A percentile compares a stretch with the other conserved stretches of the same genome.
Conservation (phyloP, 2,888 invertebrate genomes). For the Archips xylosteana region DNA sequence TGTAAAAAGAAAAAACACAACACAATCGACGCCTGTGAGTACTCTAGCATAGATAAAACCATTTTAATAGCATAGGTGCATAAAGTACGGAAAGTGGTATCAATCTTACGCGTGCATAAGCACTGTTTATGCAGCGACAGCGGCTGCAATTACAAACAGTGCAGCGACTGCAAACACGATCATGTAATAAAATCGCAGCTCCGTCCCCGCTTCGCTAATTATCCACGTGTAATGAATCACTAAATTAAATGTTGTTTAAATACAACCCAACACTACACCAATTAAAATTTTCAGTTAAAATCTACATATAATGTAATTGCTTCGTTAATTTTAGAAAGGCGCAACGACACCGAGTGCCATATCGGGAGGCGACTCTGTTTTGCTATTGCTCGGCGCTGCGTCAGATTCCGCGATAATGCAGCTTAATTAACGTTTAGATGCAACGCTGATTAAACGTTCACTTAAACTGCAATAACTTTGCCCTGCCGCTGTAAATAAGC, state of each 20-base stretch:
- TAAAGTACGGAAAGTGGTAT: not conserved
- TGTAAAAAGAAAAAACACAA: not conserved
- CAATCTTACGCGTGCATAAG: constrained; percentile 35
- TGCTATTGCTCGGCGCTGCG: constrained; percentile 30
- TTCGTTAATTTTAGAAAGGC: constrained; percentile 49
- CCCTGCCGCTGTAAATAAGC: constrained; percentile 69
- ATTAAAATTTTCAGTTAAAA: constrained; percentile 49
- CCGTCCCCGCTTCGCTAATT: constrained; percentile 46
- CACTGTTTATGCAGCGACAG: constrained; percentile 39
- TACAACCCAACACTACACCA: constrained; percentile 45
- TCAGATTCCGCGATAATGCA: constrained; percentile 72
- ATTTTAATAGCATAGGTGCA: not conserved
- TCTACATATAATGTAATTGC: constrained; percentile 45
- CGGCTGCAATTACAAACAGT: constrained; percentile 41
- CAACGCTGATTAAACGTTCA: constrained; percentile 69
- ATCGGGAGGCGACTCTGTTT: constrained; percentile 43
- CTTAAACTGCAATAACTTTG: constrained; percentile 70
- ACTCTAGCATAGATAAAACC: not conserved
- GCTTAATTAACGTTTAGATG: constrained; percentile 73
- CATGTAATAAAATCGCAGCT: constrained; percentile 46
- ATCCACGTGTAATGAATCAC: constrained; percentile 51
- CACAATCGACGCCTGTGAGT: not conserved
- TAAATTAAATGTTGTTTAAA: constrained; percentile 50
- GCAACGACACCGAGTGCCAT: constrained; percentile 45
- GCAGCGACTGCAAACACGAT: constrained; percentile 44